Conservation (phyloP, 2,888 invertebrate genomes). For the Rugalucina vietnamica region DNA sequence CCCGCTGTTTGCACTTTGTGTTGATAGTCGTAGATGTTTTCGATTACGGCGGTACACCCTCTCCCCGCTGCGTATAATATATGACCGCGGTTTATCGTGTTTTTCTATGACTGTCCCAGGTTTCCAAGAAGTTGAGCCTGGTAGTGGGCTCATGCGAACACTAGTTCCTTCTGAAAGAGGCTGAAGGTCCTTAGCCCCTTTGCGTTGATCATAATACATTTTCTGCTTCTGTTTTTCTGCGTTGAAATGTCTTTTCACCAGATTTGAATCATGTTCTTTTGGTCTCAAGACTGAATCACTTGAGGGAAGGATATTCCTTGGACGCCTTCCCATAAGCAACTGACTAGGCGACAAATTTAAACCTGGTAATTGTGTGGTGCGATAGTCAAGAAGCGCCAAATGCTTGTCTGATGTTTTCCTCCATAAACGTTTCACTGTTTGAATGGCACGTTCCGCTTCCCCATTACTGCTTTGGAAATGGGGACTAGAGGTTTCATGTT, state of each 20-base stretch:
- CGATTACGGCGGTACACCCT: conserved; percentile 48
- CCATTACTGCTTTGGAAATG: conserved; percentile 62
- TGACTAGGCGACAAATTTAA: conserved; percentile 55
- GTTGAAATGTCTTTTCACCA: conserved; percentile 37
- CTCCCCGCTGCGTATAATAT: conserved; percentile 32
- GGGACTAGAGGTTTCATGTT: conserved; percentile 62
- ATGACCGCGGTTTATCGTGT: conserved; percentile 49
- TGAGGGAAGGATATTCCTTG: conserved; percentile 57
- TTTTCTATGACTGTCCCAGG: conserved; percentile 40
- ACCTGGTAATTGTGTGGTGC: conserved; percentile 58
- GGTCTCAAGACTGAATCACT: conserved; percentile 17
- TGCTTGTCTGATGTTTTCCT: conserved; percentile 54
- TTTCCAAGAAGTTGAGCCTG: conserved; percentile 24
- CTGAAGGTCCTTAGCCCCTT: conserved; percentile 29
- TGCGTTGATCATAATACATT: conserved; percentile 43
- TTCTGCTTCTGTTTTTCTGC: conserved; percentile 49
- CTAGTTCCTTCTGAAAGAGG: conserved; percentile 29
- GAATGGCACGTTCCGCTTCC: conserved; percentile 68
- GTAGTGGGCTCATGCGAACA: conserved; percentile 30
- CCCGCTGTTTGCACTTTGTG: neutral
- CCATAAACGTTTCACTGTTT: conserved; percentile 62
- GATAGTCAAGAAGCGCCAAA: conserved; percentile 51
- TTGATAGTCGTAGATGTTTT: conserved; percentile 25
- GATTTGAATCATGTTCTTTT: neutral
- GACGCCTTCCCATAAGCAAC: conserved; percentile 58